Conservation (phyloP, 2,888 invertebrate genomes). For the Diplazon laetatorius region DNA sequence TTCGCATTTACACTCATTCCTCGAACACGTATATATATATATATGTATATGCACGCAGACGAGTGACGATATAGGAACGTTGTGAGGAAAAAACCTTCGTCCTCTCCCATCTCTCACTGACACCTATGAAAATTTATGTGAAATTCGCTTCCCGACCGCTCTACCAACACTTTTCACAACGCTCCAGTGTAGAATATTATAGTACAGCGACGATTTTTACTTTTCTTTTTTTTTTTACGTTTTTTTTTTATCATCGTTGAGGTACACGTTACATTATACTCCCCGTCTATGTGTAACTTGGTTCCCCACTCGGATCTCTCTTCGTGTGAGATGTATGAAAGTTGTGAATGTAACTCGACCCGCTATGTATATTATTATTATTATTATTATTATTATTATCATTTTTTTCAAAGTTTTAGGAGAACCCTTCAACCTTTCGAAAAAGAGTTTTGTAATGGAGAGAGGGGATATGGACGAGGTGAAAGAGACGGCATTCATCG, state of each 20-base stretch:
- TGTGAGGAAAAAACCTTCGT: constrained; percentile 30
- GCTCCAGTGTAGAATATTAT: neutral
- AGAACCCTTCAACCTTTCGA: neutral
- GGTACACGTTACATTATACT: neutral
- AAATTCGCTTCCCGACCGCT: constrained; percentile 51
- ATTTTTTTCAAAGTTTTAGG: neutral
- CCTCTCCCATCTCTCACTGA: constrained; percentile 25
- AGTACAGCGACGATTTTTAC: constrained; percentile 16
- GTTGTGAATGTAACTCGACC: neutral
- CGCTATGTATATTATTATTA: neutral
- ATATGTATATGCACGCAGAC: neutral
- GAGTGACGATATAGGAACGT: neutral
- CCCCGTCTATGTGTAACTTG: constrained; percentile 4
- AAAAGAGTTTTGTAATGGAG: neutral
- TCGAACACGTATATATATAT: constrained; percentile 14
- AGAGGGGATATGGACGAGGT: constrained; percentile 12
- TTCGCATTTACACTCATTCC: constrained; percentile 54
- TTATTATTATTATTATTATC: neutral
- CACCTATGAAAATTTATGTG: constrained; percentile 61
- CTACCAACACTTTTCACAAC: neutral
- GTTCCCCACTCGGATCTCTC: constrained; percentile 15
- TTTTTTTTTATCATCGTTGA: constrained; percentile 22
- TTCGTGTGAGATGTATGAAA: neutral
- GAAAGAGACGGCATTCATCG: constrained; percentile 34
- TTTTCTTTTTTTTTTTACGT: too few relatives aligned